A percentile compares a stretch with the other conserved stretches of the same genome.
Evolutionary conservation across 1,140 invertebrate species (phyloP).

Genomic region (Drosophila tropicalis): DNA sequence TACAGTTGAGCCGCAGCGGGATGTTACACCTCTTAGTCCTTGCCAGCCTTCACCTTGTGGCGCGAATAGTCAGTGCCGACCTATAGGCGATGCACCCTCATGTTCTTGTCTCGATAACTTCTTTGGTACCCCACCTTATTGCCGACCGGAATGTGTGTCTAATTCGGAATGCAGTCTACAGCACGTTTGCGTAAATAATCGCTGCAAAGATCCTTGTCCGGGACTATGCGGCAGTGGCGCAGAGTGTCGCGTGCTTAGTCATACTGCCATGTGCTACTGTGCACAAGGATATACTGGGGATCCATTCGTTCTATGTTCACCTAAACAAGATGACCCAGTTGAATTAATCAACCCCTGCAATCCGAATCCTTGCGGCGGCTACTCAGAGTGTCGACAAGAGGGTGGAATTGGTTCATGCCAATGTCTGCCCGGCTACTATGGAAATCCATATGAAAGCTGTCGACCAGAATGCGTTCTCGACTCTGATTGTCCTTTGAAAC

Average conservation of each 20-base stretch:
- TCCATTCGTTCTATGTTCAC: slow-evolving; percentile 86
- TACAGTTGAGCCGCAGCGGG: slow-evolving; percentile 71
- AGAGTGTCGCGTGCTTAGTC: slow-evolving; percentile 89
- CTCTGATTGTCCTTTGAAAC: slow-evolving; percentile 85
- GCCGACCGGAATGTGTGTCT: slow-evolving; percentile 87
- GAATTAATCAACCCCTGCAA: slow-evolving; percentile 83
- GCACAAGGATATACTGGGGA: slow-evolving; percentile 87
- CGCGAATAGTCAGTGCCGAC: slow-evolving; percentile 88
- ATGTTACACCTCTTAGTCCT: slow-evolving; percentile 84
- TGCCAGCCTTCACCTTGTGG: slow-evolving; percentile 91
- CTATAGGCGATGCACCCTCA: slow-evolving; percentile 85
- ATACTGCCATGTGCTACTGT: slow-evolving; percentile 90
- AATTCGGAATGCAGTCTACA: slow-evolving; percentile 87
- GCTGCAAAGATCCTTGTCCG: slow-evolving; percentile 89
- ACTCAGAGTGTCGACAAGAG: slow-evolving; percentile 84
- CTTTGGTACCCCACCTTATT: slow-evolving; percentile 87
- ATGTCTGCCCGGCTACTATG: slow-evolving; percentile 84
- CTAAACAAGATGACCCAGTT: slow-evolving; percentile 82
- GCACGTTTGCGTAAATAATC: slow-evolving; percentile 86
- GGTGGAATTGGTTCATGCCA: slow-evolving; percentile 83
- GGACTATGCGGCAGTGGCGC: slow-evolving; percentile 90
- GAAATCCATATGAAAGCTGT: slow-evolving; percentile 85
- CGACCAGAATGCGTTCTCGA: slow-evolving; percentile 86
- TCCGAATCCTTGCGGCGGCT: slow-evolving; percentile 86
- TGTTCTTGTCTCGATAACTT: slow-evolving; percentile 87